Percentiles rank a stretch among this genome's conserved stretches.
Evolutionary conservation across 2,113 vertebrate species (phyloP).

Genomic region (Labrus mixtus): DNA sequence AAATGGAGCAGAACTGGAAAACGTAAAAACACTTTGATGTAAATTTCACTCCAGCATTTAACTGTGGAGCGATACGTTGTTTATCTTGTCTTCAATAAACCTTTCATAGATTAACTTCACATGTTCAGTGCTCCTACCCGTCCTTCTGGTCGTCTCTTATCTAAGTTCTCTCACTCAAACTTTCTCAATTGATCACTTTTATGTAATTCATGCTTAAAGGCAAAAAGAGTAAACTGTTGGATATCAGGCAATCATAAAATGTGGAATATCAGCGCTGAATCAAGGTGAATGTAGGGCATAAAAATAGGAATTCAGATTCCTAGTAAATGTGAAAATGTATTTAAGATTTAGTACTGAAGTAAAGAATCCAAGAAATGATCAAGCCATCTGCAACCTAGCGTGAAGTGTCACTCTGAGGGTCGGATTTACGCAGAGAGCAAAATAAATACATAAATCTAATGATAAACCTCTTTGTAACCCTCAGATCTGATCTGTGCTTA

Average conservation of each 20-base stretch:
- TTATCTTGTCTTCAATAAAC: constrained; percentile 54
- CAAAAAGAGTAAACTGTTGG: constrained; percentile 28
- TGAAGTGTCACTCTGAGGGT: not conserved
- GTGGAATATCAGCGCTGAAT: constrained; percentile 20
- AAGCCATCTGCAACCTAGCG: constrained; percentile 9
- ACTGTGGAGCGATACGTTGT: constrained; percentile 25
- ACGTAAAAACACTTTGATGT: constrained; percentile 41
- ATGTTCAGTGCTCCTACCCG: constrained; percentile 30
- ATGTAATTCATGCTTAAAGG: constrained; percentile 28
- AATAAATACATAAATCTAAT: constrained; percentile 32
- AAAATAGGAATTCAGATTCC: not conserved
- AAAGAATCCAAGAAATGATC: not conserved
- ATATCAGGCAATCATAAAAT: constrained; percentile 7
- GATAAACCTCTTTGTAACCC: constrained; percentile 32
- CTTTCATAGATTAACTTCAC: constrained; percentile 57
- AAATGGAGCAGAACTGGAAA: constrained; percentile 17
- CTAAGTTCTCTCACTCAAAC: constrained; percentile 31
- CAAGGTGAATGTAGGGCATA: constrained; percentile 14
- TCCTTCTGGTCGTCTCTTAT: constrained; percentile 48
- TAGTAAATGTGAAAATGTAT: constrained; percentile 12
- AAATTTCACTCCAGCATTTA: constrained; percentile 56
- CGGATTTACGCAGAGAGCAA: constrained; percentile 9
- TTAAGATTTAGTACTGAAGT: constrained; percentile 5
- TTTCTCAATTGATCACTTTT: constrained; percentile 25
- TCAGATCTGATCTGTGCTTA: constrained; percentile 37